Evolutionary conservation across 2,888 invertebrate genomes (phyloP).

Genomic region (Pandemis cinnamomeana): DNA sequence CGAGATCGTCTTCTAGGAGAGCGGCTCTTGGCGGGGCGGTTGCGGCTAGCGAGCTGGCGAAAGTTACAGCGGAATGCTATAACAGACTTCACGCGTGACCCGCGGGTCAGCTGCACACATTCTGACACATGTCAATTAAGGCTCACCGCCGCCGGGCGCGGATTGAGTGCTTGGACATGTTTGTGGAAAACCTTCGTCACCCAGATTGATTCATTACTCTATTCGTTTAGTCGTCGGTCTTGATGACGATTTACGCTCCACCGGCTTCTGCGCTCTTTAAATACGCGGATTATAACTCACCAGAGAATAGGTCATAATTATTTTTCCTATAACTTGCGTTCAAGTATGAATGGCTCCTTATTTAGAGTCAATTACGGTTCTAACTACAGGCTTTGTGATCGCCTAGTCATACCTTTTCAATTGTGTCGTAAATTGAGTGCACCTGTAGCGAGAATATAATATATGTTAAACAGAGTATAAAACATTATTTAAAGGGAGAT

Average conservation of each 20-base stretch:
- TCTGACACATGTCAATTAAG: slow-evolving; percentile 84
- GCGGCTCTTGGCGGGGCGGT: slow-evolving; percentile 45
- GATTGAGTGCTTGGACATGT: slow-evolving; percentile 82
- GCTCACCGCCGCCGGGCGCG: slow-evolving; percentile 72
- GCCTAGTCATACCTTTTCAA: slow-evolving; percentile 16
- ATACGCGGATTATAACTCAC: slow-evolving; percentile 6
- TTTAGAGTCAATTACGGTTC: slow-evolving; percentile 30
- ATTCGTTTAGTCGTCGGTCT: slow-evolving; percentile 56
- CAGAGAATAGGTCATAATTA: slow-evolving; percentile 22
- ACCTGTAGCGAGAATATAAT: background rate
- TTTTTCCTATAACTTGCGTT: slow-evolving; percentile 29
- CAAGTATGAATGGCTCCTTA: slow-evolving; percentile 16
- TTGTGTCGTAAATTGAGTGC: slow-evolving; percentile 14
- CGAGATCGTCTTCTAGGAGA: slow-evolving; percentile 62
- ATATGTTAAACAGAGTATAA: slow-evolving; percentile 9
- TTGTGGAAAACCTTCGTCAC: slow-evolving; percentile 76
- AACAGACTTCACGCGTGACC: slow-evolving; percentile 80
- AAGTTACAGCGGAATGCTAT: slow-evolving; percentile 77
- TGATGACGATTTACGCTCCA: slow-evolving; percentile 61
- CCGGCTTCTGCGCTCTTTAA: slow-evolving; percentile 32
- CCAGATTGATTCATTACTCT: slow-evolving; percentile 79
- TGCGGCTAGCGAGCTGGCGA: slow-evolving; percentile 57
- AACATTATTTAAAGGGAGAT: slow-evolving; percentile 8
- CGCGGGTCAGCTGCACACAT: slow-evolving; percentile 76
- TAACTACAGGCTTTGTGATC: background rate